phyloP scores from a whole-genome alignment of 2,797 vertebrate genomes.

The Dallia pectoralis region DNA sequence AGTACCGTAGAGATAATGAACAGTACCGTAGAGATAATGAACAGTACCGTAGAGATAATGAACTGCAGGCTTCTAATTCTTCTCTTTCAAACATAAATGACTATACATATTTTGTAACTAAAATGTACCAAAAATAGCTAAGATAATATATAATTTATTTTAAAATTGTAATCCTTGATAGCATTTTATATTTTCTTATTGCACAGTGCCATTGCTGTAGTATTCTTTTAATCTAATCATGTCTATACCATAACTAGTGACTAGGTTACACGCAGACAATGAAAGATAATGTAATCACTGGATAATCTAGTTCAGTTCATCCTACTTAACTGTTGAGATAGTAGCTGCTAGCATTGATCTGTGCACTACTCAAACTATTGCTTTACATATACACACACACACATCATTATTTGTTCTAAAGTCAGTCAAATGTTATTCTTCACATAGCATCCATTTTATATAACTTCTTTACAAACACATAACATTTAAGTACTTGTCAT shows the following conservation, averaged over 20 bases:
- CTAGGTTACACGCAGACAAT: slow-evolving; percentile 42
- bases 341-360: slow-evolving; percentile 11
- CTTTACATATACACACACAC: slow-evolving; percentile 34
- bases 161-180: slow-evolving; percentile 49
- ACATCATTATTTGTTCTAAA: neutral
- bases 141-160: slow-evolving; percentile 13
- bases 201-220: slow-evolving; percentile 39
- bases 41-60: slow-evolving; percentile 11
- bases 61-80: slow-evolving; percentile 32
- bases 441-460: slow-evolving; percentile 13
- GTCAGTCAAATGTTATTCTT: slow-evolving; percentile 6
- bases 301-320: slow-evolving; percentile 4
- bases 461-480: neutral
- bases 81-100: slow-evolving; percentile 1
- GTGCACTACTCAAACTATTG: slow-evolving; percentile 50
- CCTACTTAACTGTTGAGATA: slow-evolving; percentile 20
- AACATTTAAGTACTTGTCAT: slow-evolving; percentile 23
- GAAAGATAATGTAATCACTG: slow-evolving; percentile 45
- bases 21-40: slow-evolving; percentile 30
- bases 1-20: slow-evolving; percentile 23
- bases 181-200: slow-evolving; percentile 50
- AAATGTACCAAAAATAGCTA: slow-evolving; percentile 51
- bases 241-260: slow-evolving; percentile 39
- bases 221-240: slow-evolving; percentile 9
- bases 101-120: slow-evolving; percentile 6